Evolutionary conservation across 2,888 invertebrate genomes (phyloP).

Genomic region (Hyposoter dolosus): DNA sequence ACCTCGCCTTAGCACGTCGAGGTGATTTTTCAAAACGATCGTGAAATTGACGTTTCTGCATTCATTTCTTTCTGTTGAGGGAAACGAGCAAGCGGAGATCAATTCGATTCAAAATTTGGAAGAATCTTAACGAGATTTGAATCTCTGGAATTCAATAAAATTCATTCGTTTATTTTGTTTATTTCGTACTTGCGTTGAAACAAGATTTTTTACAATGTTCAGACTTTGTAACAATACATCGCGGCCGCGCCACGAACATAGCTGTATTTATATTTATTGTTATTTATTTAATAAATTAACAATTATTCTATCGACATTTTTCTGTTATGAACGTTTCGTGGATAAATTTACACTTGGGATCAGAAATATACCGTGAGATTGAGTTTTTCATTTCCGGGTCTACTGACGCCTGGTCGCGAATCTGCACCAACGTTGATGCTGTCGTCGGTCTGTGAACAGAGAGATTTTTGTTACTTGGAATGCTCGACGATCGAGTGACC

Average conservation of each 20-base stretch:
- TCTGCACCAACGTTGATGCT: slow-evolving; percentile 85
- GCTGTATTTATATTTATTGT: slow-evolving; percentile 13
- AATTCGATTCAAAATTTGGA: too few species aligned
- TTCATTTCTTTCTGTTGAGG: background rate
- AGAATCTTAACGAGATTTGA: background rate
- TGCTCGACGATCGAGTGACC: background rate
- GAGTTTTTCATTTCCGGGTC: slow-evolving; percentile 86
- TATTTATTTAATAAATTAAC: slow-evolving; percentile 42
- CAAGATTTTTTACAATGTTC: background rate
- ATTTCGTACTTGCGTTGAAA: background rate
- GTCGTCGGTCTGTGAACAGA: slow-evolving; percentile 84
- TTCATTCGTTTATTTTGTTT: background rate
- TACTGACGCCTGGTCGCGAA: slow-evolving; percentile 81
- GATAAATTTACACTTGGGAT: slow-evolving; percentile 54
- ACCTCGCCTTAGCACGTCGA: background rate
- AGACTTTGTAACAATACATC: background rate
- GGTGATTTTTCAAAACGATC: background rate
- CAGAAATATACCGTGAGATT: slow-evolving; percentile 91
- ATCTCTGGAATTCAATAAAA: background rate
- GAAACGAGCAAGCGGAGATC: background rate
- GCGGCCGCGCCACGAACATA: background rate
- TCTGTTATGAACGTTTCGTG: background rate
- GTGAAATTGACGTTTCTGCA: background rate
- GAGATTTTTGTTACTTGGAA: background rate
- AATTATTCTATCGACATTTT: slow-evolving; percentile 21